Percentiles rank a stretch among this genome's conserved stretches.
Conservation (phyloP, 2,113 vertebrate genomes). For the Chloroceryle aenea region DNA sequence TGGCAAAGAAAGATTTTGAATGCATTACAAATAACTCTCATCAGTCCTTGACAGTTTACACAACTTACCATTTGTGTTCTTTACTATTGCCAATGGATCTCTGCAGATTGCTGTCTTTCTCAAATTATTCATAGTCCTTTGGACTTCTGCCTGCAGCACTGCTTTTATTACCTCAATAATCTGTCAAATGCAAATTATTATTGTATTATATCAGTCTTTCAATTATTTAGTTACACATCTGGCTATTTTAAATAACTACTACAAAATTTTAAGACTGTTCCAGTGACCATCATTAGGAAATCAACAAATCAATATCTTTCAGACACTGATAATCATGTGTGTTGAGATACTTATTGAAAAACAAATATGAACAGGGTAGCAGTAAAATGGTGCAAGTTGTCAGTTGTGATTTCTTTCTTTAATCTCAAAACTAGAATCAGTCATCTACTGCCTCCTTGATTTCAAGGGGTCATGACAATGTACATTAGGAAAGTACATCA, state of each 20-base stretch:
- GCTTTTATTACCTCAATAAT: conserved; percentile 79
- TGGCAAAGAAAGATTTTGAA: background rate
- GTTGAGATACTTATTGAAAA: background rate
- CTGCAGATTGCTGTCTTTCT: background rate
- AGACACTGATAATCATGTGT: background rate
- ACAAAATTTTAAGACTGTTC: background rate
- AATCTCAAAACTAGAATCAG: background rate
- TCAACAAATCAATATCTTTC: background rate
- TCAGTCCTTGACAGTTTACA: background rate
- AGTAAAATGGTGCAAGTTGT: background rate
- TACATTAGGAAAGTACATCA: background rate
- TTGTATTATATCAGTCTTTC: background rate
- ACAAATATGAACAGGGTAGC: background rate
- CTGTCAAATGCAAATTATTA: conserved; percentile 58
- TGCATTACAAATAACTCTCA: background rate
- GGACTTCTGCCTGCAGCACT: conserved; percentile 79
- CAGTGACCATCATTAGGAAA: background rate
- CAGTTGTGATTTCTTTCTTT: background rate
- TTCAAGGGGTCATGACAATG: background rate
- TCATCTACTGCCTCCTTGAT: background rate
- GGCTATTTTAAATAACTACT: background rate
- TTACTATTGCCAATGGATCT: background rate
- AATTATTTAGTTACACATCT: background rate
- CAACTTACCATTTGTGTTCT: conserved; percentile 30
- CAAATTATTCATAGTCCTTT: conserved; percentile 51